Conservation (phyloP, 2,113 vertebrate species). For the Tyrannus savana region DNA sequence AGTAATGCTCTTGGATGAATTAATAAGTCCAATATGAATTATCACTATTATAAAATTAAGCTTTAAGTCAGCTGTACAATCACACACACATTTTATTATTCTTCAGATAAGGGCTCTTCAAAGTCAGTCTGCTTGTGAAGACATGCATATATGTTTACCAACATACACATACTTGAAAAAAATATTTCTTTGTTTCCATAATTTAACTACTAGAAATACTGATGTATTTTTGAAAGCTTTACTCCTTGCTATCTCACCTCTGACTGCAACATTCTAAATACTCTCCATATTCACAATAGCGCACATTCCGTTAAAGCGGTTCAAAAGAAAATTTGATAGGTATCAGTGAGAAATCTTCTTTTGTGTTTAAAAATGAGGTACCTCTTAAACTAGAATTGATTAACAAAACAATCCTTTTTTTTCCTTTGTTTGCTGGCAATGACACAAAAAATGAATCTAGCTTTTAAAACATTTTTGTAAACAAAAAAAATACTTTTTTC, state of each 20-base stretch:
- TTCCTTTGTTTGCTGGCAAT: background rate
- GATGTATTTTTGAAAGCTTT: background rate
- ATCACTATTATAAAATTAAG: background rate
- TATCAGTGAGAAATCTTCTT: background rate
- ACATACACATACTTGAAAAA: background rate
- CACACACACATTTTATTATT: background rate
- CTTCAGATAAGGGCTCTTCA: background rate
- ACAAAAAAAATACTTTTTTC: background rate
- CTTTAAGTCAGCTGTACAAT: background rate
- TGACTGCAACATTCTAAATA: background rate
- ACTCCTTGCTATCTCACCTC: background rate
- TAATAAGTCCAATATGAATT: background rate
- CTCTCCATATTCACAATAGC: background rate
- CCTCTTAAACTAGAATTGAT: background rate
- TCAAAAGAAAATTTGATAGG: background rate
- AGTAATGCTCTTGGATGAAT: background rate
- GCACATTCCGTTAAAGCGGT: background rate
- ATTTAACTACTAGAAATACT: background rate
- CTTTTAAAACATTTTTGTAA: background rate
- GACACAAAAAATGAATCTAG: background rate
- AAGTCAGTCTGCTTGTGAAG: background rate
- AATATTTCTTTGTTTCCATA: background rate
- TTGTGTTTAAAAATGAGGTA: background rate
- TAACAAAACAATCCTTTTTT: background rate
- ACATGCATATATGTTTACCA: background rate